Evolutionary conservation across 1,140 invertebrate species (phyloP).

Genomic region (Leptinotarsa lineolata): DNA sequence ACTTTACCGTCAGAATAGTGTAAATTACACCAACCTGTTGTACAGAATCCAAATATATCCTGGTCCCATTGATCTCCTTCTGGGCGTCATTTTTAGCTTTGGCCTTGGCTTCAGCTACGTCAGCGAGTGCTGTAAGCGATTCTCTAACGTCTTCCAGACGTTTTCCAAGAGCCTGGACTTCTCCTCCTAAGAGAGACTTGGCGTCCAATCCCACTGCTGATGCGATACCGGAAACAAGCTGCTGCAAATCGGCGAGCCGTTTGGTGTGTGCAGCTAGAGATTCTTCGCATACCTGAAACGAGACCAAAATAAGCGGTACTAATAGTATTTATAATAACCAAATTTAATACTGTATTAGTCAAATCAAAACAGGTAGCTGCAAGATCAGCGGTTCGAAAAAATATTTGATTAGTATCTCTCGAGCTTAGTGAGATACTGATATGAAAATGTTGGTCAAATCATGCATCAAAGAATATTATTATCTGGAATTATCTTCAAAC

Average conservation of each 20-base stretch:
- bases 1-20: no score
- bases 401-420: no score
- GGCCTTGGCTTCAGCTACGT: slow-evolving; percentile 71
- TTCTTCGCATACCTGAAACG: slow-evolving; percentile 72
- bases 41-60: slow-evolving; percentile 65
- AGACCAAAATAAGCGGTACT: no score
- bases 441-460: no score
- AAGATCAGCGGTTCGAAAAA: no score
- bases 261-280: slow-evolving; percentile 71
- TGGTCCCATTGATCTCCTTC: slow-evolving; percentile 63
- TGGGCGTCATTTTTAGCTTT: slow-evolving; percentile 61
- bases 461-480: no score
- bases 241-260: slow-evolving; percentile 69
- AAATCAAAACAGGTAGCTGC: no score
- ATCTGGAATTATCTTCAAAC: no score
- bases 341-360: no score
- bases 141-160: slow-evolving; percentile 76
- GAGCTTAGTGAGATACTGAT: no score
- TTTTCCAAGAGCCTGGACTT: slow-evolving; percentile 75
- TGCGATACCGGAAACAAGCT: slow-evolving; percentile 76
- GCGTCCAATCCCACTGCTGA: slow-evolving; percentile 74
- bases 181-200: slow-evolving; percentile 70
- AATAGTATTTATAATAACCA: no score
- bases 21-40: slow-evolving; percentile 62
- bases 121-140: slow-evolving; percentile 71